Evolutionary conservation across 2,113 vertebrate genomes (phyloP).

Genomic region (Stigmatopora nigra): DNA sequence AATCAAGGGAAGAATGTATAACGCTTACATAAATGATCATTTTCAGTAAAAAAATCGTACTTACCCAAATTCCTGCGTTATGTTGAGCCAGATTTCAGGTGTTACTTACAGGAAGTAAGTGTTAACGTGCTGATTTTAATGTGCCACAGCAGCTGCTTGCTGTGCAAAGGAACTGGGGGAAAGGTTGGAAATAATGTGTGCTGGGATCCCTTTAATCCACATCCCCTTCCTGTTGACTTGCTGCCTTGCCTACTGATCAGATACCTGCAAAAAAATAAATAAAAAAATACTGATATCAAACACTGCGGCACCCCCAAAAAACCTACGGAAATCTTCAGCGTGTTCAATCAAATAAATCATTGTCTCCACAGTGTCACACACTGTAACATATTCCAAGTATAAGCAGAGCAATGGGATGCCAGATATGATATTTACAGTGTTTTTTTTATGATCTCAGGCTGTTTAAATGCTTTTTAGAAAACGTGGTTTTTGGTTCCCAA

Average conservation of each 20-base stretch:
- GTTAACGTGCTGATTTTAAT: constrained; percentile 47
- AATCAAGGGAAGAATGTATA: too few species aligned
- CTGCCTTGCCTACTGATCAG: constrained; percentile 34
- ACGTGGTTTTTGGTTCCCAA: constrained; percentile 16
- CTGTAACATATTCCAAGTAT: neutral
- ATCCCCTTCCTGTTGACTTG: constrained; percentile 47
- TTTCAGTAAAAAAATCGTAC: neutral
- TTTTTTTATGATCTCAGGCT: neutral
- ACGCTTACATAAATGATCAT: neutral
- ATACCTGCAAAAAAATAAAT: constrained; percentile 32
- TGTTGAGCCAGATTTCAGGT: neutral
- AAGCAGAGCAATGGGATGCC: neutral
- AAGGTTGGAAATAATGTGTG: constrained; percentile 35
- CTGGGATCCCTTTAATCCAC: constrained; percentile 57
- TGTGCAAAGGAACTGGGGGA: constrained; percentile 31
- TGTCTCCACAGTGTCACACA: neutral
- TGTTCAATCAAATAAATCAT: neutral
- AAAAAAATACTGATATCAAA: neutral
- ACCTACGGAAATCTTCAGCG: neutral
- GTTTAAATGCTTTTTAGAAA: constrained; percentile 8
- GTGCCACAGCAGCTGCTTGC: constrained; percentile 42
- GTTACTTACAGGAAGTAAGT: constrained; percentile 59
- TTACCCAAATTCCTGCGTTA: neutral
- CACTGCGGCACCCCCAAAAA: too few species aligned
- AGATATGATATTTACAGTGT: neutral